phyloP scores from a whole-genome alignment of 2,888 invertebrate genomes.

The Camptogramma bilineatum region DNA sequence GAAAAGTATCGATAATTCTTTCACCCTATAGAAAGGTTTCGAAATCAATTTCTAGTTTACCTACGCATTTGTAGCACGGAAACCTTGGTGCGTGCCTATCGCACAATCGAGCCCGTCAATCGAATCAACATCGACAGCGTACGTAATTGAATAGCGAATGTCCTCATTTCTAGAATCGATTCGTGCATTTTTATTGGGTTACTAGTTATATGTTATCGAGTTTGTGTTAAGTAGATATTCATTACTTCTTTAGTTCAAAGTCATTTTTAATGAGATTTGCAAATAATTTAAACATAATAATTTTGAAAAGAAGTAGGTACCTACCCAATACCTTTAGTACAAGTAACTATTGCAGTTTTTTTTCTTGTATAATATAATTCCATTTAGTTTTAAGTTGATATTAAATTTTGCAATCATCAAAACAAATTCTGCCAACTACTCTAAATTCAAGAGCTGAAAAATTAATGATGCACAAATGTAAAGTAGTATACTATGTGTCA shows the following conservation, averaged over 20 bases:
- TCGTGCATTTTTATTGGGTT: conserved; percentile 28
- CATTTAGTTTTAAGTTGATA: too few species aligned
- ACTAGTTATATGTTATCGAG: conserved; percentile 12
- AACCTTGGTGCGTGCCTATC: conserved; percentile 38
- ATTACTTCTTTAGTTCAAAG: too few species aligned
- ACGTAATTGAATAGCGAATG: conserved; percentile 40
- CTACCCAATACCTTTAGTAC: too few species aligned
- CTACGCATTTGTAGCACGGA: conserved; percentile 15
- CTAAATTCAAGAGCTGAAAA: too few species aligned
- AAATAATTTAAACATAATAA: too few species aligned
- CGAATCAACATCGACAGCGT: conserved; percentile 22
- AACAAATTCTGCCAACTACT: too few species aligned
- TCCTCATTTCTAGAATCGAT: conserved; percentile 44
- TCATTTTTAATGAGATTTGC: too few species aligned
- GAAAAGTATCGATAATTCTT: neutral
- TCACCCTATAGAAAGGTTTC: conserved; percentile 4
- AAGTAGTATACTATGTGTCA: neutral
- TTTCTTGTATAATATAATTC: too few species aligned
- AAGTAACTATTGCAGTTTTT: too few species aligned
- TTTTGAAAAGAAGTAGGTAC: too few species aligned
- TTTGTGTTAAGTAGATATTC: neutral
- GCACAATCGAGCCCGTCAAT: conserved; percentile 27
- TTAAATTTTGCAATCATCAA: too few species aligned
- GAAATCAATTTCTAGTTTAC: conserved; percentile 5
- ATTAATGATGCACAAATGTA: too few species aligned